Evolutionary conservation across 2,888 invertebrate genomes (phyloP).

Genomic region (Plebejus melissa): DNA sequence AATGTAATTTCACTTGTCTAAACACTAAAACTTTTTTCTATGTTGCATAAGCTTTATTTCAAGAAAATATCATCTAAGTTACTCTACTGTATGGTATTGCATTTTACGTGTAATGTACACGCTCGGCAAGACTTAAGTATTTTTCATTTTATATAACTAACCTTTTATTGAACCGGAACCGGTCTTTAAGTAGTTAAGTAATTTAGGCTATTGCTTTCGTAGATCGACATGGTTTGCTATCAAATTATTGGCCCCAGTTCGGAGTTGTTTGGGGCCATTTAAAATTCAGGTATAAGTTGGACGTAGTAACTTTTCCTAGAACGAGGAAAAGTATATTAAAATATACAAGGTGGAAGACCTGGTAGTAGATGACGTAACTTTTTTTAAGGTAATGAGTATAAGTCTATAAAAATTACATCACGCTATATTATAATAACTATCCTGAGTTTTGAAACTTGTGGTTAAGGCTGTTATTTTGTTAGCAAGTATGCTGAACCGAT

Average conservation of each 20-base stretch:
- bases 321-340: no score
- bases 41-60: background rate
- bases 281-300: no score
- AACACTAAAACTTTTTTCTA: background rate
- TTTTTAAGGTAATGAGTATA: no score
- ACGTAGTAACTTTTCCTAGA: no score
- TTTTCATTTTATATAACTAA: background rate
- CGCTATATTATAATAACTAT: no score
- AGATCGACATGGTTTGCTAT: background rate
- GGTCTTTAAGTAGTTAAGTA: background rate
- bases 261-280: background rate
- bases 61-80: background rate
- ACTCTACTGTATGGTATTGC: background rate
- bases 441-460: no score
- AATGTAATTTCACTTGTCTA: background rate
- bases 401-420: no score
- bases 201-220: background rate
- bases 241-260: background rate
- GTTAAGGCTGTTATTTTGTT: no score
- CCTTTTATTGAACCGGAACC: constrained; percentile 11
- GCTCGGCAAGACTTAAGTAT: constrained; percentile 5
- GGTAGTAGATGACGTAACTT: no score
- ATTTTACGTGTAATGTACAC: background rate
- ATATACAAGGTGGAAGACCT: no score
- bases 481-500: no score